phyloP scores from a whole-genome alignment of 2,797 vertebrate species.

The Sciurus carolinensis region DNA sequence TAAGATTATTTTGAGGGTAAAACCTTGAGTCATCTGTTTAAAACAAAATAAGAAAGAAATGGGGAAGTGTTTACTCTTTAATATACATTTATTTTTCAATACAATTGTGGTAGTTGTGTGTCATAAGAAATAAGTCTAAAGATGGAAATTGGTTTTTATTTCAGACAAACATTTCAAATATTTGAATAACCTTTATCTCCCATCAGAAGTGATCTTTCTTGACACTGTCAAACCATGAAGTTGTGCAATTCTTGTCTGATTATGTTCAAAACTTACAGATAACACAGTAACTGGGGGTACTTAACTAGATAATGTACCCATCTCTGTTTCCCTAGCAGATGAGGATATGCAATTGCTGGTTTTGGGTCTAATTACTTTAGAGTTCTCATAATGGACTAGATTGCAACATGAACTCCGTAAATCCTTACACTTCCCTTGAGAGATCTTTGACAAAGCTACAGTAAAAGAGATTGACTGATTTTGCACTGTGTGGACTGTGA shows the following conservation, averaged over 20 bases:
- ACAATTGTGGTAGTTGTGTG: background rate
- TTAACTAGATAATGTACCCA: background rate
- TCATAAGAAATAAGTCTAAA: conserved; percentile 33
- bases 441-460: conserved; percentile 54
- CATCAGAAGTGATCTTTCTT: conserved; percentile 19
- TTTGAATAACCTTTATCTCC: conserved; percentile 26
- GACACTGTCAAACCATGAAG: background rate
- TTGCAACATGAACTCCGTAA: conserved; percentile 70
- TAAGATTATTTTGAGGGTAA: conserved; percentile 14
- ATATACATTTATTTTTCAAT: conserved; percentile 40
- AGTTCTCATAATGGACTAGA: conserved; percentile 63
- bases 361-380: conserved; percentile 71
- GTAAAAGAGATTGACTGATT: conserved; percentile 47
- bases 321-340: background rate
- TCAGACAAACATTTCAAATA: conserved; percentile 34
- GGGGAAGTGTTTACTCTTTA: background rate
- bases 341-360: conserved; percentile 20
- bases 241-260: background rate
- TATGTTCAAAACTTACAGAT: background rate
- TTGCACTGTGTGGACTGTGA: conserved; percentile 19
- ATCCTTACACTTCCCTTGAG: conserved; percentile 59
- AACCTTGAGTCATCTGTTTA: conserved; percentile 6
- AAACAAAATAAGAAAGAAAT: conserved; percentile 46
- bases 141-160: background rate
- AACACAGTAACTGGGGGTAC: background rate